Percentiles rank a stretch among this genome's conserved stretches.
Evolutionary conservation across 2,888 invertebrate genomes (phyloP).

Genomic region (Lasius platythorax): DNA sequence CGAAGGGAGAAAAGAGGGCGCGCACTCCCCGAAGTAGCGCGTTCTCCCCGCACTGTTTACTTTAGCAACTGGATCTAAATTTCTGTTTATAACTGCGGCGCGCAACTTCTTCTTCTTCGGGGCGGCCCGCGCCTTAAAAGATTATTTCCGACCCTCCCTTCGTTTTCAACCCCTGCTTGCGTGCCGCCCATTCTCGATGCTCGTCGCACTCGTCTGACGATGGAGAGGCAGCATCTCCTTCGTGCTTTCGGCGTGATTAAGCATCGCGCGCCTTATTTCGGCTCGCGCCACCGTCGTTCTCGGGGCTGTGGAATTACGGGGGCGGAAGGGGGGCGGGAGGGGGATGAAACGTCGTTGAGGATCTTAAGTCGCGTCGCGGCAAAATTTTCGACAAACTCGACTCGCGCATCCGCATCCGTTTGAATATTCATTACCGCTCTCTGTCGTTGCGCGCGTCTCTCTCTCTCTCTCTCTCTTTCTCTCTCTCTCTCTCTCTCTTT

Average conservation of each 20-base stretch:
- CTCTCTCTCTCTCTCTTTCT: background rate
- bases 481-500: no score
- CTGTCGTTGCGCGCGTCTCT: background rate
- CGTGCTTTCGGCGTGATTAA: conserved; percentile 59
- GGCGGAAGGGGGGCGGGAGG: background rate
- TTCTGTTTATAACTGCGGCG: conserved; percentile 83
- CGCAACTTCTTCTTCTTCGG: conserved; percentile 80
- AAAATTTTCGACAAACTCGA: conserved; percentile 32
- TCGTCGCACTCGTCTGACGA: conserved; percentile 35
- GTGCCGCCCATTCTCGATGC: conserved; percentile 1
- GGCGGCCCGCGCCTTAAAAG: conserved; percentile 77
- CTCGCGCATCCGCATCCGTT: conserved; percentile 37
- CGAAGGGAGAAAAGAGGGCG: conserved; percentile 56
- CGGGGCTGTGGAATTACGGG: background rate
- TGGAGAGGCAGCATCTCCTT: conserved; percentile 5
- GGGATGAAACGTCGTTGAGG: conserved; percentile 51
- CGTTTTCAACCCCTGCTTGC: conserved; percentile 18
- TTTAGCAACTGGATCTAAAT: conserved; percentile 83
- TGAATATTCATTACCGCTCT: conserved; percentile 43
- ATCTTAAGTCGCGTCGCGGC: conserved; percentile 49
- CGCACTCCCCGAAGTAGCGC: conserved; percentile 46
- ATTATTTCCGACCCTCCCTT: conserved; percentile 74
- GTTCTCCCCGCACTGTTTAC: conserved; percentile 73
- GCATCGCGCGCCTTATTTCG: conserved; percentile 19
- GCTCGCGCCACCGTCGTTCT: background rate